Conservation (phyloP, 2,888 invertebrate genomes). For the Xylota sylvarum region DNA sequence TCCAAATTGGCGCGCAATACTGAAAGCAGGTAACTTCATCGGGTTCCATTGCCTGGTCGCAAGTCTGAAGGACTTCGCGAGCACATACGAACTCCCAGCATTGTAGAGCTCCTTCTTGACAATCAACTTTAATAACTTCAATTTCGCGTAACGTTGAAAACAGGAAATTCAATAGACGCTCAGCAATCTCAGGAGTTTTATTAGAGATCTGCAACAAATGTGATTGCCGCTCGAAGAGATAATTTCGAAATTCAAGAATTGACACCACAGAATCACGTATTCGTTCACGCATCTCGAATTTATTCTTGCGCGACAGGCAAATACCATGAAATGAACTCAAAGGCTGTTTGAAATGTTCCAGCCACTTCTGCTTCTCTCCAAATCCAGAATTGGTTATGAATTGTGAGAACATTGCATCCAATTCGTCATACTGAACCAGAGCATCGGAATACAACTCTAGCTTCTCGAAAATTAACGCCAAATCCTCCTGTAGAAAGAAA, state of each 20-base stretch:
- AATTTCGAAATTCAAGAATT: conserved; percentile 95
- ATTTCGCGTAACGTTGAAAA: conserved; percentile 95
- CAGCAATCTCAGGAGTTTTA: conserved; percentile 89
- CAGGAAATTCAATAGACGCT: conserved; percentile 94
- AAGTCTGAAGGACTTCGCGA: conserved; percentile 93
- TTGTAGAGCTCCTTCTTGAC: conserved; percentile 93
- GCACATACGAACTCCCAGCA: conserved; percentile 98
- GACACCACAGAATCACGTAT: conserved; percentile 86
- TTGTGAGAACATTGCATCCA: conserved; percentile 98
- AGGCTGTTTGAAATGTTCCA: conserved; percentile 91
- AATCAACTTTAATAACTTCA: conserved; percentile 91
- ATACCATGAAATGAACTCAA: conserved; percentile 94
- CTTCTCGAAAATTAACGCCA: conserved; percentile 98
- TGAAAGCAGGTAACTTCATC: conserved; percentile 91
- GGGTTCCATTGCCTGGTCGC: conserved; percentile 89
- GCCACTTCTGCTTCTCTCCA: conserved; percentile 94
- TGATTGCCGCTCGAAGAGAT: conserved; percentile 96
- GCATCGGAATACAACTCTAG: conserved; percentile 97
- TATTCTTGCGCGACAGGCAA: conserved; percentile 86
- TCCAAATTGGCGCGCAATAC: conserved; percentile 94
- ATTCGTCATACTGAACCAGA: conserved; percentile 97
- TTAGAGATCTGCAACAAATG: conserved; percentile 88
- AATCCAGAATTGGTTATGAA: conserved; percentile 97
- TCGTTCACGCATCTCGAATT: conserved; percentile 85
- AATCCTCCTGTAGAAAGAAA: conserved; percentile 97